Evolutionary conservation across 2,888 invertebrate species (phyloP).

Genomic region (Keiferia lycopersicella): DNA sequence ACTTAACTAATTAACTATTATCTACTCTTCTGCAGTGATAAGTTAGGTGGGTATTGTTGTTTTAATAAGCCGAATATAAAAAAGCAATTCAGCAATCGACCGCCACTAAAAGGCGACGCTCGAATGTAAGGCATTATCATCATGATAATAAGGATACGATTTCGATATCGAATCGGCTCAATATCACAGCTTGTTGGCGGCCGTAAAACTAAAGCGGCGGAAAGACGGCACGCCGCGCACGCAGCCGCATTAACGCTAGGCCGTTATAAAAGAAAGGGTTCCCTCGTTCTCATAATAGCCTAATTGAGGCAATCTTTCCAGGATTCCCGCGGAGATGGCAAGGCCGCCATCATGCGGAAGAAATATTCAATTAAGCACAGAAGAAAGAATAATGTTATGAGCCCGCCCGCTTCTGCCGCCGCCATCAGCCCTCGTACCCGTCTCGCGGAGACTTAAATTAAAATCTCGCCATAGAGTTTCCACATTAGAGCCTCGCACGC

Average conservation of each 20-base stretch:
- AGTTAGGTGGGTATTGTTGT: no score
- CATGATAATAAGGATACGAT: conserved; percentile 19
- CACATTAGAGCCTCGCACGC: conserved; percentile 14
- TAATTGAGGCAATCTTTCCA: conserved; percentile 22
- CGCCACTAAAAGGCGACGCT: background rate
- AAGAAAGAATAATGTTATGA: conserved; percentile 10
- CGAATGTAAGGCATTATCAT: conserved; percentile 4
- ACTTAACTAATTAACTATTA: no score
- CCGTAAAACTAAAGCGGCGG: conserved; percentile 19
- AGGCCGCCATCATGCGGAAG: background rate
- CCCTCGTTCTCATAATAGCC: conserved; percentile 32
- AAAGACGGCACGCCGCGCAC: background rate
- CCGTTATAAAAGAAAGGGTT: conserved; percentile 46
- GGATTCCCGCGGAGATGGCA: conserved; percentile 4
- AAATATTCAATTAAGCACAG: conserved; percentile 21
- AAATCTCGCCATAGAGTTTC: conserved; percentile 13
- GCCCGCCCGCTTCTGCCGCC: background rate
- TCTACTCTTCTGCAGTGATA: no score
- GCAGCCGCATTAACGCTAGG: conserved; percentile 34
- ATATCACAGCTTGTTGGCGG: conserved; percentile 15
- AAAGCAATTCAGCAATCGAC: background rate
- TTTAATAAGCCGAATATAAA: no score
- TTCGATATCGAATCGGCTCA: background rate
- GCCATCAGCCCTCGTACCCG: background rate
- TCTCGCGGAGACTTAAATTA: background rate